Evolutionary conservation across 2,888 invertebrate species (phyloP).

Genomic region (Eupithecia subumbrata): DNA sequence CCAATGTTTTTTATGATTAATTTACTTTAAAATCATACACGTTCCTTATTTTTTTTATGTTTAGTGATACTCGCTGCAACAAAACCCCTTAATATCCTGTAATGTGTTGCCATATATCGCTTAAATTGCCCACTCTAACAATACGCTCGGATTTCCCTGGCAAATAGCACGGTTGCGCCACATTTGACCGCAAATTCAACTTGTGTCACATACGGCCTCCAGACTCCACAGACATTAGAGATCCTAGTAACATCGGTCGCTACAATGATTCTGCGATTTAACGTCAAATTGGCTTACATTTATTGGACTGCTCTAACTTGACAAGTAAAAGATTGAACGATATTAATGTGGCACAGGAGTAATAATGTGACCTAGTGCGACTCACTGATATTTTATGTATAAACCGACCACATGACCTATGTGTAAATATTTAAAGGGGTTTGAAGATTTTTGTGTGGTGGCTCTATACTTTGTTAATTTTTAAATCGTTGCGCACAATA

Average conservation of each 20-base stretch:
- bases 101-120: slow-evolving; percentile 3
- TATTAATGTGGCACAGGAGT: no score
- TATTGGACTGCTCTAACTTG: not conserved
- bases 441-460: no score
- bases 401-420: not conserved
- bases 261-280: not conserved
- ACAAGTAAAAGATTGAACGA: not conserved
- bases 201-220: not conserved
- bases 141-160: slow-evolving; percentile 12
- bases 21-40: no score
- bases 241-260: not conserved
- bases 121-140: slow-evolving; percentile 2
- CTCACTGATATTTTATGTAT: no score
- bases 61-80: not conserved
- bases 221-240: not conserved
- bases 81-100: not conserved
- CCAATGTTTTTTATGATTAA: no score
- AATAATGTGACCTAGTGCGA: no score
- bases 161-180: slow-evolving; percentile 8
- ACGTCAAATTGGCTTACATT: not conserved
- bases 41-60: not conserved
- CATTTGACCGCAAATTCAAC: slow-evolving; percentile 8
- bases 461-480: no score
- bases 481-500: no score
- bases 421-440: not conserved